A percentile compares a stretch with the other conserved stretches of the same genome.
These are phyloP conservation scores for Botia almorhae DNA, from an alignment of 2,797 vertebrate genomes.

Conservation along the genomic window DNA sequence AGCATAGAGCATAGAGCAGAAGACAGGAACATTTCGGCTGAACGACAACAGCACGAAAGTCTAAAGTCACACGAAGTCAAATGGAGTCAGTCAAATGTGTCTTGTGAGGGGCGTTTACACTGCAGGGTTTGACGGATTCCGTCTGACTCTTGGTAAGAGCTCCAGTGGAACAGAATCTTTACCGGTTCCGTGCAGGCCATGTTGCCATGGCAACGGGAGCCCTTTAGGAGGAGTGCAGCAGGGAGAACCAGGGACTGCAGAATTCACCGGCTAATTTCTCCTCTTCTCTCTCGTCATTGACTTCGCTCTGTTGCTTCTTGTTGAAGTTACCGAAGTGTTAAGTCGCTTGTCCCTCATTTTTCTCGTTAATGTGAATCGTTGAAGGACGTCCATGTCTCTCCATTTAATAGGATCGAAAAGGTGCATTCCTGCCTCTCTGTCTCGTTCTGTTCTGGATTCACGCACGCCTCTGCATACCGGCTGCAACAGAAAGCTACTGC, in stretches of 20 bases:
- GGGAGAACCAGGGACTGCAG: slow-evolving; percentile 36
- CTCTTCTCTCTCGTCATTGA: slow-evolving; percentile 52
- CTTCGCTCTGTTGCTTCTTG: slow-evolving; percentile 39
- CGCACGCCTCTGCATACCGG: slow-evolving; percentile 53
- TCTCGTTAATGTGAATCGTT: not conserved
- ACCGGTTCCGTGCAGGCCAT: slow-evolving; percentile 51
- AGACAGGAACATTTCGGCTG: too few species aligned
- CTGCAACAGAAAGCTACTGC: slow-evolving; percentile 56
- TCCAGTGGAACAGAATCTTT: slow-evolving; percentile 38
- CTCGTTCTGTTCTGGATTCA: slow-evolving; percentile 58
- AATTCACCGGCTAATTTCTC: slow-evolving; percentile 42
- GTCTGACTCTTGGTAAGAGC: slow-evolving; percentile 45
- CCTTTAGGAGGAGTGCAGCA: slow-evolving; percentile 64
- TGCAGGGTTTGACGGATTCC: slow-evolving; percentile 26
- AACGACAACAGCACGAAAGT: too few species aligned
- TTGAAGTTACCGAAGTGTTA: slow-evolving; percentile 35
- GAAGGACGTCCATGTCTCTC: not conserved
- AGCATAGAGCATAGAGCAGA: too few species aligned
- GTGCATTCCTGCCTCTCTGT: slow-evolving; percentile 59
- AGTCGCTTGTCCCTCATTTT: not conserved
- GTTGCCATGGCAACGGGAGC: slow-evolving; percentile 77
- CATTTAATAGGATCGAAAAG: not conserved
- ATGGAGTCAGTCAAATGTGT: too few species aligned
- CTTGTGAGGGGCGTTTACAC: not conserved
- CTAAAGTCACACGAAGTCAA: too few species aligned